phyloP scores from a whole-genome alignment of 2,797 vertebrate genomes.

The Spea hammondii region DNA sequence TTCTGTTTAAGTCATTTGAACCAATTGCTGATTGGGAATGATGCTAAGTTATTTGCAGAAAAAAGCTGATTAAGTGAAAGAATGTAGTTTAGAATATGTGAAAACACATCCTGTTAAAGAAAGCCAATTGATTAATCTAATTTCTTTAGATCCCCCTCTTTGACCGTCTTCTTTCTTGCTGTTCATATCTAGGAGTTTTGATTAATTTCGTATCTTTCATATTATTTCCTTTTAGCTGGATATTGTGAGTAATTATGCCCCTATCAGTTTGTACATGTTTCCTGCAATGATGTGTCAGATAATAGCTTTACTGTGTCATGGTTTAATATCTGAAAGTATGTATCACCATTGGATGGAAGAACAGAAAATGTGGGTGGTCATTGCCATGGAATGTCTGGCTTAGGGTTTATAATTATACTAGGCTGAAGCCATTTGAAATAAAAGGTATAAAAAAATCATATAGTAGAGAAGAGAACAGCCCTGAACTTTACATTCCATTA shows the following conservation, averaged over 20 bases:
- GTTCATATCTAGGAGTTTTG: too few species aligned
- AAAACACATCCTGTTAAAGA: conserved; percentile 24
- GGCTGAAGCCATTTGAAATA: neutral
- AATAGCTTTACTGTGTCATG: neutral
- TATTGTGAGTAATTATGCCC: neutral
- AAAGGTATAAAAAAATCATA: neutral
- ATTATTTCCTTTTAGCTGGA: neutral
- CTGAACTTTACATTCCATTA: conserved; percentile 30
- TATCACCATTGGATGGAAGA: neutral
- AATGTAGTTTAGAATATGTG: conserved; percentile 3
- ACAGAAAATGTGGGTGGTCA: neutral
- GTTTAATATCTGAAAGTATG: neutral
- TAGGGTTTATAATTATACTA: neutral
- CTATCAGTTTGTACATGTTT: neutral
- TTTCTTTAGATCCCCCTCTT: too few species aligned
- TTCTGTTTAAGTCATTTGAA: too few species aligned
- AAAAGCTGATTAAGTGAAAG: conserved; percentile 11
- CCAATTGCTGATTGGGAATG: neutral
- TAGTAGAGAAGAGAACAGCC: neutral
- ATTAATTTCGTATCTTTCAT: too few species aligned
- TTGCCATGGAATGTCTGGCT: conserved; percentile 6
- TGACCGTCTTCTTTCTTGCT: too few species aligned
- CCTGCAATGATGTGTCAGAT: neutral
- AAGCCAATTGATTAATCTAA: neutral
- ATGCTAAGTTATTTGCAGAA: conserved; percentile 1